A percentile compares a stretch with the other conserved stretches of the same genome.
Conservation (phyloP, 2,797 vertebrate species). For the Pteropus rufus region DNA sequence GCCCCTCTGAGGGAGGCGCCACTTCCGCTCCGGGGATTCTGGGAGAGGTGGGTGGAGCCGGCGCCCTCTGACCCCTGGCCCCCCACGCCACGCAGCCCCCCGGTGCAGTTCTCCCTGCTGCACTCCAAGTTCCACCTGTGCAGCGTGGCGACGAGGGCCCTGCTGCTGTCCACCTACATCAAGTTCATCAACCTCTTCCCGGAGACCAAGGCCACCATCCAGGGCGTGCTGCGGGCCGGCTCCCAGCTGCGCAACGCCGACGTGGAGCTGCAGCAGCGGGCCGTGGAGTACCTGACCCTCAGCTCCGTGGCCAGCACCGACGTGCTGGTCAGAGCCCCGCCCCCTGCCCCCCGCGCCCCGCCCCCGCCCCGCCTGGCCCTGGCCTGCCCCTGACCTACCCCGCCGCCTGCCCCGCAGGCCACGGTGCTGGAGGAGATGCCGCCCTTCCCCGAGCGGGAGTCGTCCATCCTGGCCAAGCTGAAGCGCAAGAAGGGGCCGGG, state of each 20-base stretch:
- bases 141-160: constrained; percentile 91
- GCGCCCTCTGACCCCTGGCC: background rate
- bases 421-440: constrained; percentile 87
- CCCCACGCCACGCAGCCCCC: constrained; percentile 80
- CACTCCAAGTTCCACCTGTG: constrained; percentile 97
- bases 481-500: constrained; percentile 84
- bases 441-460: constrained; percentile 81
- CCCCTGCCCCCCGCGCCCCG: accelerated
- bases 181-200: constrained; percentile 98
- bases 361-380: accelerated
- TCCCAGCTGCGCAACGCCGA: constrained; percentile 95
- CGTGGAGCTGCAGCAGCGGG: constrained; percentile 94
- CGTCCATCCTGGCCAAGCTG: constrained; percentile 82
- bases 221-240: constrained; percentile 93
- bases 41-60: accelerated
- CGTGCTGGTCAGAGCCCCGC: constrained; percentile 82
- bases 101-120: constrained; percentile 94
- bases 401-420: constrained; percentile 74
- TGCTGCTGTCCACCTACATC: constrained; percentile 95
- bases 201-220: constrained; percentile 95
- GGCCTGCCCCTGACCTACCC: too few species aligned
- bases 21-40: accelerated
- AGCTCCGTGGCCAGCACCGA: constrained; percentile 91
- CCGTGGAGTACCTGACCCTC: constrained; percentile 94
- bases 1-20: background rate